Conservation (phyloP, 2,113 vertebrate genomes). For the Falcunculus frontatus region DNA sequence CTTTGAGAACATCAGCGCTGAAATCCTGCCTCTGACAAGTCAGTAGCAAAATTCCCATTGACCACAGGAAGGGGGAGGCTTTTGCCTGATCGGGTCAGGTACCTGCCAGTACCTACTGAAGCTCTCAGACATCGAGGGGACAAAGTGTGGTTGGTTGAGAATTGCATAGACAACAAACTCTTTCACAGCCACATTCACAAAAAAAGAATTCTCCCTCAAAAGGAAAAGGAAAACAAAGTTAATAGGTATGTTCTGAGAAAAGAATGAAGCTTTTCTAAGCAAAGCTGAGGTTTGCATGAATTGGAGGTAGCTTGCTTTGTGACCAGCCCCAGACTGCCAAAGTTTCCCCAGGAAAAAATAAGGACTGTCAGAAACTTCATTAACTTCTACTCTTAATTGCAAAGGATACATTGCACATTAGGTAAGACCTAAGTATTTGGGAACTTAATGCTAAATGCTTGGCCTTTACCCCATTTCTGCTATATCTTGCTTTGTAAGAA, state of each 20-base stretch:
- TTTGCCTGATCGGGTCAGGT: neutral
- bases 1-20: neutral
- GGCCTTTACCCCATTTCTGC: neutral
- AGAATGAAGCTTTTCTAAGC: neutral
- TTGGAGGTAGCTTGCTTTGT: neutral
- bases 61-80: neutral
- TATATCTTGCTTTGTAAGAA: neutral
- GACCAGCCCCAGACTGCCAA: neutral
- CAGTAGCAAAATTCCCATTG: neutral
- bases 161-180: neutral
- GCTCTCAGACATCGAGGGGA: accelerated
- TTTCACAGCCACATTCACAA: neutral
- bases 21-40: neutral
- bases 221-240: neutral
- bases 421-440: neutral
- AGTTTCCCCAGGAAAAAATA: neutral
- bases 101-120: neutral
- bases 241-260: neutral
- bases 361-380: constrained; percentile 32
- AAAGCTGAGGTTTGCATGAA: neutral
- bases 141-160: neutral
- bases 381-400: constrained; percentile 33
- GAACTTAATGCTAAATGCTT: constrained; percentile 7
- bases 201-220: neutral
- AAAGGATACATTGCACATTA: neutral